Evolutionary conservation across 2,888 invertebrate species (phyloP), one percentile per base, ranked within the genome.

Genomic region (Azorinus chamasolen): DNA sequence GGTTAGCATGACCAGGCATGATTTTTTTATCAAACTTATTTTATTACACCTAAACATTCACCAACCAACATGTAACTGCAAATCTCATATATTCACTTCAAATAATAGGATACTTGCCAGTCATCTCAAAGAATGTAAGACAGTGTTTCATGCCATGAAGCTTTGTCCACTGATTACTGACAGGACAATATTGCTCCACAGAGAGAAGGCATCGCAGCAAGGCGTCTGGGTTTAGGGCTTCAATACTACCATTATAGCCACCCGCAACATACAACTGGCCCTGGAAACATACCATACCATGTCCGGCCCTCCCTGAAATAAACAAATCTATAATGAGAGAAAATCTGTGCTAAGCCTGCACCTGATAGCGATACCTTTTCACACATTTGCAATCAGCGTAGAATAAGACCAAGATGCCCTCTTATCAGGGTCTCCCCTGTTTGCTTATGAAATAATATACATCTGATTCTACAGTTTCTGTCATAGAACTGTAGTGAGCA

Each of bases 281-380:
- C 1, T 66, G 64, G 14, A 77, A 39, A 43, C 63, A 62, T 8
- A 80, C 82, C 79, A 82, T 78, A 32, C 82, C 77, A 58, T 84
- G 84, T 18, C 78, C 75, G 1, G 82, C 79, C 48, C 84, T 66
- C 20, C 79, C 84, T 84, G 79, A 69, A 24, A n/a, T 41, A 8
- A 55, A 50, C 50, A 22, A 24, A 12, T 41, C 45, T 8, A 45
- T 14, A 20, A 20, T 18, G 14, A 5, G 20, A 5, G 14, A 10
- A 32, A 32, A 32, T 32, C 32, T 6, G 32, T 32, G 4, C 32
- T 45, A 45, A 16, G 41, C 10, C 41, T 12, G 41, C 8, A 12
- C 16, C 8, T 12, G n/a, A n/a, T n/a, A n/a, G n/a, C n/a, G n/a
- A n/a, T n/a, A n/a, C n/a, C n/a, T n/a, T n/a, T n/a, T n/a, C n/a